Evolutionary conservation across 1,140 invertebrate species (phyloP), one percentile per base, ranked within the genome.

Genomic region (Steinernema khuongi): DNA sequence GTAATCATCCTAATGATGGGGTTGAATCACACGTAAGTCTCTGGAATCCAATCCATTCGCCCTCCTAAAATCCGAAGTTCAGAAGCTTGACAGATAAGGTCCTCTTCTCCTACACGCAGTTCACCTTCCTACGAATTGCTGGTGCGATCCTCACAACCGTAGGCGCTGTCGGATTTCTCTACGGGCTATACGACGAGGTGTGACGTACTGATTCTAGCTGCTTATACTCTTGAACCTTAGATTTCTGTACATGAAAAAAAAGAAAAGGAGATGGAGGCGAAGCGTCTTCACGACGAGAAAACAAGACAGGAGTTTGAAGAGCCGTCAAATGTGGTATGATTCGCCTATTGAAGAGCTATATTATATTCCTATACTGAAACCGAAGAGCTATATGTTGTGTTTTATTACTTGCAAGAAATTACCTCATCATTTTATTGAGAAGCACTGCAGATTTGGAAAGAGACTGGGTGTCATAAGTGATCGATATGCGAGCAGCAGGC

Each of bases 1-100:
- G 26, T 60, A 60, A 60, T 60, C 19, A 22, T 60, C 2, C 50
- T 60, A 60, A 60, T 60, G 50, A 60, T 60, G 50, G 50, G 50
- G 4, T 22, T 60, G 4, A 7, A 60, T 26, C 50, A 22, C 26
- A 60, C 50, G 50, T 60, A 26, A 60, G 50, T 60, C 7, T 4
- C n/a, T n/a, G 36, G n/a, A n/a, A n/a, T 41, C n/a, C 36, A 41
- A 41, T 41, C 36, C 36, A 41, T 11, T n/a, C 36, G 36, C 36
- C n/a, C n/a, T 41, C n/a, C n/a, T n/a, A n/a, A n/a, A n/a, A 41
- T 41, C 7, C 36, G 36, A n/a, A 7, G 14, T 60, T 22, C 19
- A 60, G 50, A 26, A 60, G 50, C 50, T 60, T 60, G 26, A 60
- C 50, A 60, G 50, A 60, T 7, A 60, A 60, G 22, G 19, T 60